A percentile compares a stretch with the other conserved stretches of the same genome.
These are phyloP conservation scores for Muscicapa striata DNA, from an alignment of 2,797 vertebrate genomes.

Conservation along the genomic window DNA sequence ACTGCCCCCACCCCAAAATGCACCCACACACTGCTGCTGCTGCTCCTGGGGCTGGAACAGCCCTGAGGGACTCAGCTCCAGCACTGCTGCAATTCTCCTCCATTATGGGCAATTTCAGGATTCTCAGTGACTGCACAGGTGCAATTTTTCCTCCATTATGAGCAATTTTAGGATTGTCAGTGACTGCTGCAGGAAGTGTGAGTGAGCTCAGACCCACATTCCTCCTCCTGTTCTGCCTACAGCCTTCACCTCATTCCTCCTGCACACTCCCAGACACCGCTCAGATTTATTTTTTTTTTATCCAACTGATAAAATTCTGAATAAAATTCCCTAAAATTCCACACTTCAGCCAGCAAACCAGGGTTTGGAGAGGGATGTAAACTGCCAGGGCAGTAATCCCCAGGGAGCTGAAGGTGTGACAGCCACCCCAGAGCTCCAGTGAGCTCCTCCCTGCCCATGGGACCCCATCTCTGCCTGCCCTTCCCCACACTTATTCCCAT, in stretches of 20 bases:
- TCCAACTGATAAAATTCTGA: neutral
- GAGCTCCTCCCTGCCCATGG: neutral
- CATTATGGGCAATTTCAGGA: neutral
- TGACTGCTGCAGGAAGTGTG: neutral
- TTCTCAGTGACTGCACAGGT: neutral
- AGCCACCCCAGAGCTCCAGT: neutral
- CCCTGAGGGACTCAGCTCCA: neutral
- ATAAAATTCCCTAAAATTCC: neutral
- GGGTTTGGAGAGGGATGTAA: neutral
- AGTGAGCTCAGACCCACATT: neutral
- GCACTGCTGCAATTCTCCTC: neutral
- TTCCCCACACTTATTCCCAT: neutral
- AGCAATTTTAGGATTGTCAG: neutral
- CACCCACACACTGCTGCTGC: neutral
- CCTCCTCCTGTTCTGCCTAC: neutral
- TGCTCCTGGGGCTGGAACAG: neutral
- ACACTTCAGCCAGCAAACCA: neutral
- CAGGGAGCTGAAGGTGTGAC: neutral
- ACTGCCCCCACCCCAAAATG: neutral
- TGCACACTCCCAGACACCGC: rapidly evolving
- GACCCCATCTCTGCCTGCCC: neutral
- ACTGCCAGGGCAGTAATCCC: neutral
- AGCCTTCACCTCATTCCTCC: neutral
- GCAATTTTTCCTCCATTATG: neutral
- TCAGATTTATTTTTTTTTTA: neutral